phyloP scores from a whole-genome alignment of 2,113 vertebrate genomes.

The Thunnus maccoyii region DNA sequence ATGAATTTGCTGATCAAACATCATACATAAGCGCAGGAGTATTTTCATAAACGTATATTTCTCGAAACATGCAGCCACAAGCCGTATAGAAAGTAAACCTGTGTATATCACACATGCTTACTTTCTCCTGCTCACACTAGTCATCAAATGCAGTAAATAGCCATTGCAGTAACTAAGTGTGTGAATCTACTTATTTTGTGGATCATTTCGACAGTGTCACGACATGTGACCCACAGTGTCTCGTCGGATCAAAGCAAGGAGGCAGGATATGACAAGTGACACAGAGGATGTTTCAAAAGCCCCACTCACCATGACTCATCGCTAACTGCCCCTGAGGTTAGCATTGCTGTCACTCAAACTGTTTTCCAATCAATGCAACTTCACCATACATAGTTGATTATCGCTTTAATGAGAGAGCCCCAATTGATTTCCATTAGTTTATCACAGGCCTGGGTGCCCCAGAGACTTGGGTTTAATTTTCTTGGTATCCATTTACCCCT shows the following conservation, averaged over 20 bases:
- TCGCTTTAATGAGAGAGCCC: constrained; percentile 75
- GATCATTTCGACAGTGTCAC: constrained; percentile 43
- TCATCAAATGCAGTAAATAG: background rate
- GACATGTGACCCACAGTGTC: constrained; percentile 46
- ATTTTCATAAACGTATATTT: background rate
- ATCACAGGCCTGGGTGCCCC: constrained; percentile 42
- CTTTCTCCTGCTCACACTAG: background rate
- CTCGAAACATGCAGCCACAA: background rate
- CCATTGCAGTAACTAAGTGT: background rate
- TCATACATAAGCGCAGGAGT: background rate
- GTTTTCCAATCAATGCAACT: constrained; percentile 74
- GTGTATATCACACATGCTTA: no score
- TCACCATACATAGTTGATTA: constrained; percentile 72
- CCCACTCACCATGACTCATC: constrained; percentile 68
- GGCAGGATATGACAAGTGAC: constrained; percentile 63
- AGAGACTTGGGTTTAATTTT: constrained; percentile 61
- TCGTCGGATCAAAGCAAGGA: constrained; percentile 41
- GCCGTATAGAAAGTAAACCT: constrained; percentile 10
- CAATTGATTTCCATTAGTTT: constrained; percentile 77
- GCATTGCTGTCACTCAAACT: constrained; percentile 73
- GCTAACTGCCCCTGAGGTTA: constrained; percentile 55
- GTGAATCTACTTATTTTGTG: constrained; percentile 14
- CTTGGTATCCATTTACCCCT: constrained; percentile 62
- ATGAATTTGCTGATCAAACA: constrained; percentile 21
- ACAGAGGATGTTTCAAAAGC: constrained; percentile 46